A percentile compares a stretch with the other conserved stretches of the same genome.
phyloP scores from a whole-genome alignment of 2,888 invertebrate species.

The Anthoptus insignis region DNA sequence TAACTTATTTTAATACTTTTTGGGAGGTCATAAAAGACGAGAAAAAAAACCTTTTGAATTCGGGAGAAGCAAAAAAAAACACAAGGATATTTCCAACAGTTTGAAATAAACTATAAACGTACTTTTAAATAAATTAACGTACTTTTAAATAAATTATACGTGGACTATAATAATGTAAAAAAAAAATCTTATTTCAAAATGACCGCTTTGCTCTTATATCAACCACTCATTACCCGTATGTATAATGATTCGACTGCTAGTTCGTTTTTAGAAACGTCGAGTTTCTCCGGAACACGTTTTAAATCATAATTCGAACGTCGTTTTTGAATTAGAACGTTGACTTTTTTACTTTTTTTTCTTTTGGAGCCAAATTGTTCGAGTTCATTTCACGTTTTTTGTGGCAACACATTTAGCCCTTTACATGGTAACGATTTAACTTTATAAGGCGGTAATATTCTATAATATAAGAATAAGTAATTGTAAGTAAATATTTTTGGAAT shows the following conservation, averaged over 20 bases:
- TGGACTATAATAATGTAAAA: too few species aligned
- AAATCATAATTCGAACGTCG: slow-evolving; percentile 85
- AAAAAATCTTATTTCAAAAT: slow-evolving; percentile 33
- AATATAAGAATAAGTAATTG: not conserved
- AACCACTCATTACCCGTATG: slow-evolving; percentile 79
- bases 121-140: too few species aligned
- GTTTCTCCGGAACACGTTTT: slow-evolving; percentile 87
- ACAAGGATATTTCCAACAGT: too few species aligned
- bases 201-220: slow-evolving; percentile 65
- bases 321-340: slow-evolving; percentile 84
- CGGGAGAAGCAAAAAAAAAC: too few species aligned
- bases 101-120: too few species aligned
- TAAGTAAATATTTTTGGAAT: too few species aligned
- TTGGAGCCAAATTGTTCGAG: slow-evolving; percentile 36
- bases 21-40: too few species aligned
- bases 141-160: too few species aligned
- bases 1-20: too few species aligned
- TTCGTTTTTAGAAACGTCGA: slow-evolving; percentile 83
- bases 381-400: slow-evolving; percentile 39
- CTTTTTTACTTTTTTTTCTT: slow-evolving; percentile 64
- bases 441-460: not conserved
- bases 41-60: too few species aligned
- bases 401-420: slow-evolving; percentile 28
- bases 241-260: slow-evolving; percentile 80
- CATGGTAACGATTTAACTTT: slow-evolving; percentile 14